Conservation (phyloP, 2,113 vertebrate species). For the Hydrochoerus hydrochaeris region DNA sequence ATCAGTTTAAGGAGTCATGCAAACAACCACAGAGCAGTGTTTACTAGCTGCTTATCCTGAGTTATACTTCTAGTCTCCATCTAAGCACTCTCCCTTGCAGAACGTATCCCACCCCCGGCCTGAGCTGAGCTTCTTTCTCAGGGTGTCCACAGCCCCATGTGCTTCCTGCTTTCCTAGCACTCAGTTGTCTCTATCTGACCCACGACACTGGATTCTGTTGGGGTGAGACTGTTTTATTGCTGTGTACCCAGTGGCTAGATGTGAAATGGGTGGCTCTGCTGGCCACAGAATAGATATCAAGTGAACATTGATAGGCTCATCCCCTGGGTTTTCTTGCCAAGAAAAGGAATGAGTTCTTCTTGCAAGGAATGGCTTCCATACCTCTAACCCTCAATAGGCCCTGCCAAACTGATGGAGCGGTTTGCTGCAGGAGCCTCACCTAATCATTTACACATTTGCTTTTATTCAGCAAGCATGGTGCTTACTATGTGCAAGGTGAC, state of each 20-base stretch:
- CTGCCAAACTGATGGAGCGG: background rate
- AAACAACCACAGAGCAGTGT: background rate
- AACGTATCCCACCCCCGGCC: background rate
- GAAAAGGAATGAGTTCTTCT: background rate
- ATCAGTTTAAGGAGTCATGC: background rate
- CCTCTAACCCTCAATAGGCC: background rate
- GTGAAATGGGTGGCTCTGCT: background rate
- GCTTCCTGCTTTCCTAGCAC: background rate
- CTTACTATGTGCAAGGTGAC: background rate
- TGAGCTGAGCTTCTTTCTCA: background rate
- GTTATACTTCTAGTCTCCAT: background rate
- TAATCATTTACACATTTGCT: background rate
- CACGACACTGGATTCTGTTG: background rate
- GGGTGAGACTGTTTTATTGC: background rate
- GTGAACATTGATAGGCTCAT: background rate
- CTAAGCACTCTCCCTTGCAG: background rate
- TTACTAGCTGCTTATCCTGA: background rate
- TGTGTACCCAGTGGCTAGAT: background rate
- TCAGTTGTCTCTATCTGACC: background rate
- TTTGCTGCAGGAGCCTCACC: background rate
- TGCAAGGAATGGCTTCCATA: background rate
- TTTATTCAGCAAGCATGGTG: background rate
- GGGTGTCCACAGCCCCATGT: background rate
- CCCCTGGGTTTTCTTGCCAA: background rate
- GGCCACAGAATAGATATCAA: background rate